A percentile compares a stretch with the other conserved stretches of the same genome.
phyloP scores from a whole-genome alignment of 2,797 vertebrate species.

The Chelonia mydas region DNA sequence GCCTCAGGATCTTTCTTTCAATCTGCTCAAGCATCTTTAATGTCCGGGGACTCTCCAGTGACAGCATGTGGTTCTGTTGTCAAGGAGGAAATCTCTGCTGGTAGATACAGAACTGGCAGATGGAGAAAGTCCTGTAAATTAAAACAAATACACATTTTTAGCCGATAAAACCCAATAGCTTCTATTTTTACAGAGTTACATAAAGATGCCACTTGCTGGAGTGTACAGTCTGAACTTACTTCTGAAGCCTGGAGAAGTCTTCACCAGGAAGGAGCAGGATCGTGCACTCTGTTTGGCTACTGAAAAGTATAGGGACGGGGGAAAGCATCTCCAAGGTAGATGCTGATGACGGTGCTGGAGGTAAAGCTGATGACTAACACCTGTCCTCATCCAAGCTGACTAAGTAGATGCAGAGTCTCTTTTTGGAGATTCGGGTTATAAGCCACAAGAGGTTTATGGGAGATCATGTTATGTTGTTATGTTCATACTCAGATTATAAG shows the following conservation, averaged over 20 bases:
- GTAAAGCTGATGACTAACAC: conserved; percentile 29
- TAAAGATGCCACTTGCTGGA: conserved; percentile 9
- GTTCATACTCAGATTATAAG: not conserved
- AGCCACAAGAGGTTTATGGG: not conserved
- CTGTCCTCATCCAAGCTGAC: not conserved
- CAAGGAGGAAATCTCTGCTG: conserved; percentile 68
- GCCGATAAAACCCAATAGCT: conserved; percentile 29
- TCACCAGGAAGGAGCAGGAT: conserved; percentile 67
- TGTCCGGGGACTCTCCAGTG: conserved; percentile 63
- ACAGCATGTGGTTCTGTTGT: conserved; percentile 58
- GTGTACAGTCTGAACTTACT: conserved; percentile 73
- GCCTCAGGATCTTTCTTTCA: conserved; percentile 42
- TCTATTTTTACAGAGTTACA: conserved; percentile 4
- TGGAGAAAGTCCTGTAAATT: conserved; percentile 69
- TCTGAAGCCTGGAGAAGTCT: conserved; percentile 79
- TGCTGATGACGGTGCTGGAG: conserved; percentile 53
- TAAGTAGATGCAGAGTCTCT: not conserved
- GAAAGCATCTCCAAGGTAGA: conserved; percentile 75
- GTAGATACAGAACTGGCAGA: conserved; percentile 69
- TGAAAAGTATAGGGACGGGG: conserved; percentile 59
- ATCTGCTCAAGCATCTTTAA: conserved; percentile 64
- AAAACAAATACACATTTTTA: conserved; percentile 74
- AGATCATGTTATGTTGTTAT: not conserved
- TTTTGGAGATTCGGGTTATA: not conserved
- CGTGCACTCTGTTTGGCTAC: conserved; percentile 72